Evolutionary conservation across 2,888 invertebrate genomes (phyloP).

Genomic region (Drosophila cyrtoloma): DNA sequence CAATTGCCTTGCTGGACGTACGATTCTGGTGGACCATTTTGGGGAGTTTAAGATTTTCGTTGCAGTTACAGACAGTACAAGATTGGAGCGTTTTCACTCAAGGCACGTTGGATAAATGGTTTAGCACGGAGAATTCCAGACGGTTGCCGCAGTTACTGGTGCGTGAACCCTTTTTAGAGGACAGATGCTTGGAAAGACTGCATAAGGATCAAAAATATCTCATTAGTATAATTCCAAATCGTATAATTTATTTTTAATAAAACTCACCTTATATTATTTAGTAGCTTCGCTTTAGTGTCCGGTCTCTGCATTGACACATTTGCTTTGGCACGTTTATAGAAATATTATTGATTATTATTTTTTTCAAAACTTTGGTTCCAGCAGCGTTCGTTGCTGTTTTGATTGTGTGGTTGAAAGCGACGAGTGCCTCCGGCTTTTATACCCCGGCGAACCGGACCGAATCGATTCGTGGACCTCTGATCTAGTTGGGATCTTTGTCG

Average conservation of each 20-base stretch:
- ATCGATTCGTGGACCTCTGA: constrained; percentile 6
- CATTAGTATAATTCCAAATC: neutral
- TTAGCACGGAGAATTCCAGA: constrained; percentile 93
- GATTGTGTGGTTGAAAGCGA: constrained; percentile 49
- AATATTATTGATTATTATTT: constrained; percentile 12
- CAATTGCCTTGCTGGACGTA: constrained; percentile 73
- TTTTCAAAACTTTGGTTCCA: constrained; percentile 16
- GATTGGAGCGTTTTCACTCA: constrained; percentile 85
- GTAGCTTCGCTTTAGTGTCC: constrained; percentile 84
- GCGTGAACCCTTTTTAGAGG: constrained; percentile 94
- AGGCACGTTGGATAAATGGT: constrained; percentile 94
- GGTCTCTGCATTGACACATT: constrained; percentile 85
- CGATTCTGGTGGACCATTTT: constrained; percentile 83
- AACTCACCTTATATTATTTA: constrained; percentile 84
- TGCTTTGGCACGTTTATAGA: constrained; percentile 49
- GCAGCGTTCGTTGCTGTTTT: constrained; percentile 32
- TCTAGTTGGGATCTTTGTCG: constrained; percentile 33
- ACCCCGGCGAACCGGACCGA: constrained; percentile 13
- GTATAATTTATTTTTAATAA: neutral
- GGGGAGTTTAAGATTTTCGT: constrained; percentile 20
- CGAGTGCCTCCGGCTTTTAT: constrained; percentile 55
- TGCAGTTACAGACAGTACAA: constrained; percentile 31
- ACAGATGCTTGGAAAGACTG: constrained; percentile 93
- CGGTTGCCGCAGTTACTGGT: constrained; percentile 94
- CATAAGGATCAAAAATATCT: constrained; percentile 1